Conservation (phyloP, 2,113 vertebrate genomes). For the Amphiprion ocellaris region DNA sequence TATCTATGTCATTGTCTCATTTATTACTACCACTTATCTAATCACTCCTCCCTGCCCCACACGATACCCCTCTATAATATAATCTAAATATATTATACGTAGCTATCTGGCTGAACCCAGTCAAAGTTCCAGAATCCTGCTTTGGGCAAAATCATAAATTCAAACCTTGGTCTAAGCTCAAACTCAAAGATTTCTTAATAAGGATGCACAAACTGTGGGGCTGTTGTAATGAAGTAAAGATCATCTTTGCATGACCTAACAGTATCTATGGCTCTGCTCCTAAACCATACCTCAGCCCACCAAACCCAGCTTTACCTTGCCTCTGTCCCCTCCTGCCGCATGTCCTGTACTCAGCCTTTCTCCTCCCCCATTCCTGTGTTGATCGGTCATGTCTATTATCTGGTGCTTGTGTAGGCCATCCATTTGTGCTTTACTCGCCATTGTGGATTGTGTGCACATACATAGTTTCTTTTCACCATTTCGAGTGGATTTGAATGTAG, state of each 20-base stretch:
- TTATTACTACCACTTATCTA: constrained; percentile 38
- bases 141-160: constrained; percentile 2
- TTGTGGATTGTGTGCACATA: constrained; percentile 49
- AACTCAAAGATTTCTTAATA: constrained; percentile 1
- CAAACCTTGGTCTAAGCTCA: constrained; percentile 10
- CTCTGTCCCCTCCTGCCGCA: constrained; percentile 38
- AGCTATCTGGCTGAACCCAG: constrained; percentile 2
- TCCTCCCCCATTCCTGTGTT: constrained; percentile 11
- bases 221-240: constrained; percentile 23
- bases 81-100: constrained; percentile 41
- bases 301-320: constrained; percentile 13
- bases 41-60: constrained; percentile 1
- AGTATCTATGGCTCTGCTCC: constrained; percentile 26
- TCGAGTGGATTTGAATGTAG: constrained; percentile 65
- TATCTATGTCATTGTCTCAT: constrained; percentile 64
- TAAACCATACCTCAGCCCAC: constrained; percentile 27
- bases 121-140: constrained; percentile 18
- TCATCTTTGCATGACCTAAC: constrained; percentile 47
- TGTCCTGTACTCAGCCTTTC: constrained; percentile 47
- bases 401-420: constrained; percentile 50
- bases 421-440: constrained; percentile 40
- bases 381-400: constrained; percentile 27
- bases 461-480: constrained; percentile 38
- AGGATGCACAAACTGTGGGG: constrained; percentile 30
- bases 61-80: constrained; percentile 40